phyloP scores from a whole-genome alignment of 1,140 invertebrate species.

The Polypedilum pembai region DNA sequence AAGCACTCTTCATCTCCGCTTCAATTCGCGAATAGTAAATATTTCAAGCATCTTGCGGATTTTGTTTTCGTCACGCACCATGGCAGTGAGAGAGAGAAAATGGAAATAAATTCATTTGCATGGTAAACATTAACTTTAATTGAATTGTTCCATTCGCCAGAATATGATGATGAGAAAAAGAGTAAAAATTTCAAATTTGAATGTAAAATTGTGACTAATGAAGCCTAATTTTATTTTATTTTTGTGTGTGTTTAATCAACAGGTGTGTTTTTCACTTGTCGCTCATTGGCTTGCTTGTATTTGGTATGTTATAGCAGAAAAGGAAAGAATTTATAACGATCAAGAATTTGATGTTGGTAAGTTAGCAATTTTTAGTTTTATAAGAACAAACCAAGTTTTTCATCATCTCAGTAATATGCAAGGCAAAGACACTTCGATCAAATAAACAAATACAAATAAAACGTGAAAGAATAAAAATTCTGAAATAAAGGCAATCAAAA shows the following conservation, averaged over 20 bases:
- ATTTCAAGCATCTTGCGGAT: slow-evolving; percentile 8
- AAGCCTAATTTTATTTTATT: not conserved
- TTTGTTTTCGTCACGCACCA: slow-evolving; percentile 4
- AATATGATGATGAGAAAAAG: not conserved
- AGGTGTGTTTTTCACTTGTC: slow-evolving; percentile 77
- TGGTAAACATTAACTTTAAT: slow-evolving; percentile 14
- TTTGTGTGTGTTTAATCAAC: slow-evolving; percentile 23
- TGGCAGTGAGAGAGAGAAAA: not conserved
- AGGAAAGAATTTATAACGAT: slow-evolving; percentile 64
- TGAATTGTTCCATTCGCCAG: not conserved
- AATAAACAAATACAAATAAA: too few relatives aligned
- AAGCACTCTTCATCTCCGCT: not conserved
- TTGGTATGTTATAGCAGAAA: slow-evolving; percentile 95
- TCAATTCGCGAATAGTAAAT: slow-evolving; percentile 1
- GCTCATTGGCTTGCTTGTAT: slow-evolving; percentile 99
- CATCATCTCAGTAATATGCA: too few relatives aligned
- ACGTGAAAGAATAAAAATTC: too few relatives aligned
- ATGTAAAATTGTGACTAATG: not conserved
- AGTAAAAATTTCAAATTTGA: not conserved
- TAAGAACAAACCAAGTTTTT: too few relatives aligned
- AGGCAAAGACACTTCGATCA: too few relatives aligned
- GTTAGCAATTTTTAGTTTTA: too few relatives aligned
- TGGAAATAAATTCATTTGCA: not conserved
- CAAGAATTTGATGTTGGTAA: slow-evolving; percentile 72
- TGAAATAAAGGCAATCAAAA: too few relatives aligned